Evolutionary conservation across 2,888 invertebrate genomes (phyloP), one percentile per base, ranked within the genome.

Genomic region (Pycnomerus fuliginosus): DNA sequence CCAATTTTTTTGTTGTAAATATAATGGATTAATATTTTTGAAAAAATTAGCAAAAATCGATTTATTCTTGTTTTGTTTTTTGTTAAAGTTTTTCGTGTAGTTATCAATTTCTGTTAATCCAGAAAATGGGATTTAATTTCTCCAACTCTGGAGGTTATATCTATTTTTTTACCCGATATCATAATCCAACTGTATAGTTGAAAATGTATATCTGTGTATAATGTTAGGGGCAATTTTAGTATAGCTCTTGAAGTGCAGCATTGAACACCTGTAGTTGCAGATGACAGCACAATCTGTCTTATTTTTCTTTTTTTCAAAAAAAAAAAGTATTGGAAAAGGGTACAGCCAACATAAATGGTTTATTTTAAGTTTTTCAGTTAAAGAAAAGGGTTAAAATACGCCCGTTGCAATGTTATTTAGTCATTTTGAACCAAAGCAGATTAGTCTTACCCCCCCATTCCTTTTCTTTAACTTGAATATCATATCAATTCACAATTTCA

Each of bases 191-290:
- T 37, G 37, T 42, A 46, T 44, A 48, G 38, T 41, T 36, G 39
- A 46, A 46, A 16, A 31, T 37, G 39, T 46, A 30, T 45, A 41
- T 46, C 36, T 46, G 35, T 48, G 48, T 50, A 50, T 44, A 41
- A 46, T 32, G 41, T 38, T 50, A 58, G 55, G 58, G 60, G 60
- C 58, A 58, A n/a, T 58, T 60, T 54, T 60, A 58, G 58, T 52
- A 48, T 56, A 54, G 57, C 56, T 56, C 53, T 41, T 51, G 47
- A 53, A 54, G 48, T 48, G 49, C 56, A 53, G 56, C 53, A 55
- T 55, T 51, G 55, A 55, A 57, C 57, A 59, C 57, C 59, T 52
- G 25, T 54, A 53, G 54, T 53, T 54, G 54, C 54, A 41, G 40
- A 43, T 38, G 48, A 49, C 33, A 37, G 32, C 13, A 33, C 40